These are phyloP conservation scores for Panthera leo DNA, from an alignment of 2,113 vertebrate genomes.

Conservation along the genomic window DNA sequence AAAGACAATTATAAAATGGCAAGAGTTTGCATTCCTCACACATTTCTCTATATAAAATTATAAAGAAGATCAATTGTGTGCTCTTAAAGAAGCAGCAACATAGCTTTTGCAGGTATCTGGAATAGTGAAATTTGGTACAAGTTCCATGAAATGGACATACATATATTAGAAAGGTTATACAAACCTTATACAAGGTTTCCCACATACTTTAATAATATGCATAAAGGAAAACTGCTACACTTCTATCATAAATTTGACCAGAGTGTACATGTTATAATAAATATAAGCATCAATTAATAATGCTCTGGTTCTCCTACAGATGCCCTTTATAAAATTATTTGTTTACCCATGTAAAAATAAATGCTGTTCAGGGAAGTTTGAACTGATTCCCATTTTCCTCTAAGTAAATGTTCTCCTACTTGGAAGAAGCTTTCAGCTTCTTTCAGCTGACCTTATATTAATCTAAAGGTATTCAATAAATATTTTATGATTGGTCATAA, in stretches of 20 bases:
- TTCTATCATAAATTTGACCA: neutral
- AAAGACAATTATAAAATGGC: constrained; percentile 37
- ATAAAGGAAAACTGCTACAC: neutral
- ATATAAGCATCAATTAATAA: neutral
- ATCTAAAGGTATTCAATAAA: neutral
- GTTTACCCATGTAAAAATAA: neutral
- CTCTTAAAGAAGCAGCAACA: neutral
- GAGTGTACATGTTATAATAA: neutral
- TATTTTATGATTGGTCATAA: neutral
- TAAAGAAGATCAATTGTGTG: neutral
- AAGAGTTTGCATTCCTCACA: neutral
- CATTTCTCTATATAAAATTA: neutral
- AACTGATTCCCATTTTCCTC: neutral
- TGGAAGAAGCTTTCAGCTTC: neutral
- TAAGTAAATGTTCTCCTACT: neutral
- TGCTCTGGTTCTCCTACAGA: neutral
- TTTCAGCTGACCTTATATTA: neutral
- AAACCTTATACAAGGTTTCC: neutral
- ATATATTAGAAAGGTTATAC: neutral
- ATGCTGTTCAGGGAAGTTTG: neutral
- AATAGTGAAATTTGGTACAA: neutral
- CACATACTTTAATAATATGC: neutral
- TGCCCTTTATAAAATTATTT: neutral
- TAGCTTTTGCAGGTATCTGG: neutral
- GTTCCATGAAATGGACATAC: neutral